Percentiles rank a stretch among this genome's conserved stretches.
phyloP scores from a whole-genome alignment of 2,888 invertebrate genomes.

The Cartodere bifasciata region DNA sequence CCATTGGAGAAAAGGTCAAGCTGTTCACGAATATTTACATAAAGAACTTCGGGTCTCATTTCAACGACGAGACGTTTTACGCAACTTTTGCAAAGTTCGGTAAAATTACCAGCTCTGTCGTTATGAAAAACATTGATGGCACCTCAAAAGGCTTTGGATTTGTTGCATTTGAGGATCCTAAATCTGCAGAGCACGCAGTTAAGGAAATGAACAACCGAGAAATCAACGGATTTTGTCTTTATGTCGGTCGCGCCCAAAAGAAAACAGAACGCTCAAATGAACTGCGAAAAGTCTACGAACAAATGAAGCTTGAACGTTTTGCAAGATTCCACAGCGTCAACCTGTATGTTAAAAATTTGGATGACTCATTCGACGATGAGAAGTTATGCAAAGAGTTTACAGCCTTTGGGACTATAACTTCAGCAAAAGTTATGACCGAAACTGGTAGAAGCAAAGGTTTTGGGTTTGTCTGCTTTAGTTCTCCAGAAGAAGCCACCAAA shows the following conservation, averaged over 20 bases:
- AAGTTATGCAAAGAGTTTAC: conserved; percentile 49
- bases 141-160: conserved; percentile 99
- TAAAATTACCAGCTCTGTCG: conserved; percentile 79
- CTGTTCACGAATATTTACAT: conserved; percentile 96
- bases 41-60: conserved; percentile 93
- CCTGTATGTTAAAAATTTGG: conserved; percentile 59
- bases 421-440: conserved; percentile 56
- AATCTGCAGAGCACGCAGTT: conserved; percentile 86
- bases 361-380: conserved; percentile 56
- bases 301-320: conserved; percentile 80
- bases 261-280: conserved; percentile 95
- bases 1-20: conserved; percentile 89
- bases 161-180: conserved; percentile 95
- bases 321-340: conserved; percentile 59
- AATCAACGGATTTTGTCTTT: conserved; percentile 59
- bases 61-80: conserved; percentile 75
- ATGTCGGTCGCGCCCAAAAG: conserved; percentile 97
- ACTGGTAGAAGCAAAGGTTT: conserved; percentile 42
- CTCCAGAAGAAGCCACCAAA: conserved; percentile 57
- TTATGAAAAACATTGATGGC: conserved; percentile 84
- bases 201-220: conserved; percentile 83
- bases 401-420: conserved; percentile 54
- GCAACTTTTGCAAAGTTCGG: conserved; percentile 90
- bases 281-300: conserved; percentile 89
- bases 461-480: conserved; percentile 59